A percentile compares a stretch with the other conserved stretches of the same genome.
Evolutionary conservation across 2,797 vertebrate species (phyloP).

Genomic region (Salarias fasciatus): DNA sequence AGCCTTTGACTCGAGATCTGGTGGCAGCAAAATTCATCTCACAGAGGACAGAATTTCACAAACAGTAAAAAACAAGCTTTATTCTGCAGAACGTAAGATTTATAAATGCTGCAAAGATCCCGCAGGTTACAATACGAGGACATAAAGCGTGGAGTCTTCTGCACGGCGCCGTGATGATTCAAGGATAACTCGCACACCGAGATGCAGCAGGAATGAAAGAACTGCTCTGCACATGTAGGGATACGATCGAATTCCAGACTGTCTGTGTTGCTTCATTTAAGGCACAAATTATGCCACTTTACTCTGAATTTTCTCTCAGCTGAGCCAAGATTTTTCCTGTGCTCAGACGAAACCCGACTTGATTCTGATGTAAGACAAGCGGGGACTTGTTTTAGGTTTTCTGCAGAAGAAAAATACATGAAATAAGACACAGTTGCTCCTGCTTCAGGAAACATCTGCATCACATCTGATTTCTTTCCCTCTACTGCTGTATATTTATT

Average conservation of each 20-base stretch:
- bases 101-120: slow-evolving; percentile 12
- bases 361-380: slow-evolving; percentile 55
- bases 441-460: slow-evolving; percentile 19
- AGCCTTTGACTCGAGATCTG: too few relatives aligned
- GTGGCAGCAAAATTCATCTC: too few relatives aligned
- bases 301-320: slow-evolving; percentile 38
- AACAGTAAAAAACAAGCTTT: not conserved
- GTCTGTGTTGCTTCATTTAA: slow-evolving; percentile 54
- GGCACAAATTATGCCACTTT: slow-evolving; percentile 51
- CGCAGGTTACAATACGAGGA: slow-evolving; percentile 36
- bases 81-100: slow-evolving; percentile 28
- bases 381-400: slow-evolving; percentile 47
- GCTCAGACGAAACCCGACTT: slow-evolving; percentile 40
- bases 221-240: too few relatives aligned
- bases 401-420: slow-evolving; percentile 5
- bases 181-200: slow-evolving; percentile 22
- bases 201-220: too few relatives aligned
- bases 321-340: slow-evolving; percentile 49
- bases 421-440: slow-evolving; percentile 30
- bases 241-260: slow-evolving; percentile 53
- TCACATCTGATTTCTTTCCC: slow-evolving; percentile 2
- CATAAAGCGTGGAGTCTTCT: slow-evolving; percentile 15
- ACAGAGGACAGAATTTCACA: too few relatives aligned
- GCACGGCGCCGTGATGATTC: slow-evolving; percentile 24
- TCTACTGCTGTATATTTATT: too few relatives aligned